These are phyloP conservation scores for Fissipunctia ypsillon DNA, from an alignment of 2,888 invertebrate species.

Conservation along the genomic window DNA sequence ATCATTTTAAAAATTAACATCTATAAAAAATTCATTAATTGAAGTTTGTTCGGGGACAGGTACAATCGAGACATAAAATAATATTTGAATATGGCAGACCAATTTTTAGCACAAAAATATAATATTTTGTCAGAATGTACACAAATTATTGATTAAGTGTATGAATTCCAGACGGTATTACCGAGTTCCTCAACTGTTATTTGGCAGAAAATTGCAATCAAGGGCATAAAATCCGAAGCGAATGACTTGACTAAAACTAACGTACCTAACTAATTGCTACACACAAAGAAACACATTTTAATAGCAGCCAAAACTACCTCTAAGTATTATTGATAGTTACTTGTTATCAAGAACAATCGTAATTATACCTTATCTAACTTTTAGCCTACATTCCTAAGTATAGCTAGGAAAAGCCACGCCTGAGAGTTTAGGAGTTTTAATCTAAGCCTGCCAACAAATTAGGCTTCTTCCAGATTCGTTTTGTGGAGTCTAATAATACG, in stretches of 20 bases:
- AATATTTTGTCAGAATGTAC: constrained; percentile 54
- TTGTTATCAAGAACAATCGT: constrained; percentile 46
- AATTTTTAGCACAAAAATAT: constrained; percentile 60
- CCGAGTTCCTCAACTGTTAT: constrained; percentile 62
- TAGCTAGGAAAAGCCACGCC: constrained; percentile 63
- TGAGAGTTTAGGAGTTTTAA: constrained; percentile 63
- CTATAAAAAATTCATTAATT: constrained; percentile 33
- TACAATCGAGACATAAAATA: constrained; percentile 49
- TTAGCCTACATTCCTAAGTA: constrained; percentile 41
- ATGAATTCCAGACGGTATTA: constrained; percentile 46
- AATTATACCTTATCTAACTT: constrained; percentile 38
- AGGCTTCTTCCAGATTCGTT: constrained; percentile 75
- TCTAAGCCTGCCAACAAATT: constrained; percentile 75
- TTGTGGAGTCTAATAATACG: constrained; percentile 58
- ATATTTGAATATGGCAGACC: constrained; percentile 33
- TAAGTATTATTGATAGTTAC: constrained; percentile 44
- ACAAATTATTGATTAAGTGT: constrained; percentile 61
- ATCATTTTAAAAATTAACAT: constrained; percentile 45
- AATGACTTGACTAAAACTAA: constrained; percentile 65
- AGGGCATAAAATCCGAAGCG: constrained; percentile 68
- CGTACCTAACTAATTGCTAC: constrained; percentile 40
- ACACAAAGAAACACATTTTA: constrained; percentile 52
- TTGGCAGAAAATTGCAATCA: constrained; percentile 59
- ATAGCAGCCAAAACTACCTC: constrained; percentile 59
- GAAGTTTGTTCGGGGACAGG: constrained; percentile 61